These are phyloP conservation scores for Chaenocephalus aceratus DNA, from an alignment of 2,113 vertebrate genomes.

Conservation along the genomic window DNA sequence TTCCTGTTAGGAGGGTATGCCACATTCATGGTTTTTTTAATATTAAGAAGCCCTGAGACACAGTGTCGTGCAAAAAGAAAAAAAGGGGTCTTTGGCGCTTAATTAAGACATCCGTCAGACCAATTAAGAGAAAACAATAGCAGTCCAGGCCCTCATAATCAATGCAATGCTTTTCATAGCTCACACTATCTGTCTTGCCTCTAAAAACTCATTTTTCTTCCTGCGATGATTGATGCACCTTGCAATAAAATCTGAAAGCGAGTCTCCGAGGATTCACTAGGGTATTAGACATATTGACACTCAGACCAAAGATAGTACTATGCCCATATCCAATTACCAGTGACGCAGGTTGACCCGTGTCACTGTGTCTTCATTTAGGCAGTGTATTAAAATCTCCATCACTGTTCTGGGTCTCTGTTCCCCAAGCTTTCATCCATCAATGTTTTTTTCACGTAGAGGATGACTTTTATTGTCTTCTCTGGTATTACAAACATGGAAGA, in stretches of 20 bases:
- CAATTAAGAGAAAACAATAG: neutral
- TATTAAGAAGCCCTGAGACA: too few species aligned
- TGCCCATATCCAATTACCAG: constrained; percentile 2
- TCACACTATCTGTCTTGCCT: neutral
- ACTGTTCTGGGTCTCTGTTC: neutral
- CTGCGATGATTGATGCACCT: constrained; percentile 11
- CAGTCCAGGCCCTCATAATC: neutral
- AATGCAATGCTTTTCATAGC: neutral
- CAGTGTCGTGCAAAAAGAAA: too few species aligned
- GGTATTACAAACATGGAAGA: neutral
- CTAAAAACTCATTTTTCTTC: constrained; percentile 22
- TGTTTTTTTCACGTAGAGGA: neutral
- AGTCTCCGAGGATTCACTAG: constrained; percentile 8
- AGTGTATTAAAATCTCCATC: neutral
- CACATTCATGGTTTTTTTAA: too few species aligned
- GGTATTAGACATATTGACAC: constrained; percentile 8
- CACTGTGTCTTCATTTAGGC: neutral
- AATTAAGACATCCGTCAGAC: too few species aligned
- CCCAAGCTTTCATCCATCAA: neutral
- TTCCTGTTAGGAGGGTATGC: too few species aligned
- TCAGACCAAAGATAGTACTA: neutral
- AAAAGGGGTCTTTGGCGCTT: too few species aligned
- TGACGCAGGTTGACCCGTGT: neutral
- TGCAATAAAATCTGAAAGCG: neutral
- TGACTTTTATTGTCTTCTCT: neutral